Conservation (phyloP, 2,113 vertebrate species). For the Alligator mississippiensis region DNA sequence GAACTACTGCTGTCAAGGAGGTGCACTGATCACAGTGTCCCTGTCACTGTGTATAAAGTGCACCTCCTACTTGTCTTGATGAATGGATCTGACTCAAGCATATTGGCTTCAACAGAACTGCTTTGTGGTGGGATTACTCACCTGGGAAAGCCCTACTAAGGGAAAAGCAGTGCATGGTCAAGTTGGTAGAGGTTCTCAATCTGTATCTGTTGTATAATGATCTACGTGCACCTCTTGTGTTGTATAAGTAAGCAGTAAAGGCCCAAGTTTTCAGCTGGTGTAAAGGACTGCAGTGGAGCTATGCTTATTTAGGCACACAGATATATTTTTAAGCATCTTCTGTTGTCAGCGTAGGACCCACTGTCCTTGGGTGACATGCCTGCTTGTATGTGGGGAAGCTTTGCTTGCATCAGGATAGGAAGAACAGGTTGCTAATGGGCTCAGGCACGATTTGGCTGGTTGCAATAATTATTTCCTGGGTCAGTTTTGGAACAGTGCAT, state of each 20-base stretch:
- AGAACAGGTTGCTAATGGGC: background rate
- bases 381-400: background rate
- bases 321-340: background rate
- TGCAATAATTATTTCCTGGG: background rate
- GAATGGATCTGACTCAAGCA: background rate
- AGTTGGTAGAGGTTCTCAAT: background rate
- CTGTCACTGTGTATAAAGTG: background rate
- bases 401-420: background rate
- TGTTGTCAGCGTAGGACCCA: background rate
- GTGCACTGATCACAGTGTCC: background rate
- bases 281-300: background rate
- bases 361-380: background rate
- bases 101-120: constrained; percentile 5
- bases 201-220: background rate
- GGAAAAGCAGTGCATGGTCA: background rate
- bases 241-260: accelerated
- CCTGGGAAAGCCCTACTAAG: background rate
- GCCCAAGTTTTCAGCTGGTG: background rate
- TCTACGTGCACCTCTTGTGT: background rate
- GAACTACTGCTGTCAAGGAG: background rate
- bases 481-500: background rate
- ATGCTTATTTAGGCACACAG: background rate
- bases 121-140: background rate
- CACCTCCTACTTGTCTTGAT: background rate
- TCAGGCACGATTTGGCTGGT: background rate